Evolutionary conservation across 2,888 invertebrate species (phyloP).

Genomic region (Aethes cnicana): DNA sequence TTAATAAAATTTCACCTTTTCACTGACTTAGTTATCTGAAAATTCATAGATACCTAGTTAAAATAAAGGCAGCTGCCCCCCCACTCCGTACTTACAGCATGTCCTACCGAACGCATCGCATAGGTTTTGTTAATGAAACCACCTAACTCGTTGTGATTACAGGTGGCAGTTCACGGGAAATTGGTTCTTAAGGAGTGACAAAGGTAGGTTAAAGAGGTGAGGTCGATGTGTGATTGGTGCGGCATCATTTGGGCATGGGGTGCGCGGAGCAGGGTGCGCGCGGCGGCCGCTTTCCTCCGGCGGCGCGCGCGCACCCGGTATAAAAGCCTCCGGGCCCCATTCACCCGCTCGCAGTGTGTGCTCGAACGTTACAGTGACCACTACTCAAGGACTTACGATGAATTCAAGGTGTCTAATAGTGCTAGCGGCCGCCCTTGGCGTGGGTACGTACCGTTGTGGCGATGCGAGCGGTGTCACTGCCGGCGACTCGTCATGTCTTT

Average conservation of each 20-base stretch:
- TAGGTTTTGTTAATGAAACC: too few relatives aligned
- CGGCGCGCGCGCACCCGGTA: conserved; percentile 71
- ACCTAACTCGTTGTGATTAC: too few relatives aligned
- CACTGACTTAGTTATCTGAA: too few relatives aligned
- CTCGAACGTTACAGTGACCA: conserved; percentile 78
- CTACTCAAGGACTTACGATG: conserved; percentile 78
- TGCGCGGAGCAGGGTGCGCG: conserved; percentile 43
- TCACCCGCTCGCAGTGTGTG: conserved; percentile 82
- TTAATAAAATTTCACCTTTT: too few relatives aligned
- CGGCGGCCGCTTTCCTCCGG: conserved; percentile 69
- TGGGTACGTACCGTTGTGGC: conserved; percentile 82
- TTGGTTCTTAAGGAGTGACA: conserved; percentile 7
- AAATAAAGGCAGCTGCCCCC: too few relatives aligned
- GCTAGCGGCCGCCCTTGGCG: conserved; percentile 86
- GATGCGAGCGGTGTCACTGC: conserved; percentile 31
- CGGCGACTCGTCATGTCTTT: conserved; percentile 33
- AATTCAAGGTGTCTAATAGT: conserved; percentile 82
- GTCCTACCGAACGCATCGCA: too few relatives aligned
- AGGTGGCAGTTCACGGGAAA: not conserved
- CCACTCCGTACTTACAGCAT: too few relatives aligned
- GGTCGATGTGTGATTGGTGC: conserved; percentile 7
- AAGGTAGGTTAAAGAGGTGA: not conserved
- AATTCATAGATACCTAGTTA: too few relatives aligned
- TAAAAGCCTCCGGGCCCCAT: conserved; percentile 78
- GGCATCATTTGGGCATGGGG: conserved; percentile 30